Base-by-base conservation (phyloP, 2,797 vertebrate genomes). In the Hozukius guyotensis region DNA sequence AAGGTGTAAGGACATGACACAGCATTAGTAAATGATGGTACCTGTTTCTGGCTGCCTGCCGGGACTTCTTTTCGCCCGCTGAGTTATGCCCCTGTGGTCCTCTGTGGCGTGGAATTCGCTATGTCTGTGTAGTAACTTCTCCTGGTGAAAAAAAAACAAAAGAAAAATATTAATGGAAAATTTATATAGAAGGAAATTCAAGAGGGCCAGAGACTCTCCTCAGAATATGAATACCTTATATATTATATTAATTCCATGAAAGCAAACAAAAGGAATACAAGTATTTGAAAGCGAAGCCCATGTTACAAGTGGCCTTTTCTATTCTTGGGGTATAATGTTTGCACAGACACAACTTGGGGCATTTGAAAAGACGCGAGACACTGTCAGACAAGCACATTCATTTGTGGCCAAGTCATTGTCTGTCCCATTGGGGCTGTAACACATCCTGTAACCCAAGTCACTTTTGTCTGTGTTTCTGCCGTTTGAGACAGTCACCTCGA, bases 51-150 rank as follows among this genome's bases (percentile, higher is more conserved):
- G 46, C 70, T 93, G 93, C 80, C 84, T 97, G 91, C 94, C 95
- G 85, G 97, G 97, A 93, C 97, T 98, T 92, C 97, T 95, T 94
- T 97, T 97, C 64, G 96, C 95, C 61, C 97, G 96, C 62, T 93
- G 97, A 86, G 97, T 95, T 16, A 89, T 96, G 71, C 91, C 95
- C 83, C 94, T 90, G 66, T 88, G 95, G 81, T 97, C 96, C 64
- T 96, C 96, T 89, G 93, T 95, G 75, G 92, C 66, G n/a, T 93
- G 95, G 87, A 94, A 90, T 81, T 96, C 94, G 20, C 86, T 68
- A 38, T 96, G 96, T 93, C 96, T 95, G 90, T 95, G 94, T 89
- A 95, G 95, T 93, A 96, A 90, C 90, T 94, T 94, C 83, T 96
- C 96, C 96, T 97, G 92, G 92, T 94, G 88, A 65, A 82, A 81